phyloP scores from a whole-genome alignment of 2,888 invertebrate species.

The Ophion costatus region DNA sequence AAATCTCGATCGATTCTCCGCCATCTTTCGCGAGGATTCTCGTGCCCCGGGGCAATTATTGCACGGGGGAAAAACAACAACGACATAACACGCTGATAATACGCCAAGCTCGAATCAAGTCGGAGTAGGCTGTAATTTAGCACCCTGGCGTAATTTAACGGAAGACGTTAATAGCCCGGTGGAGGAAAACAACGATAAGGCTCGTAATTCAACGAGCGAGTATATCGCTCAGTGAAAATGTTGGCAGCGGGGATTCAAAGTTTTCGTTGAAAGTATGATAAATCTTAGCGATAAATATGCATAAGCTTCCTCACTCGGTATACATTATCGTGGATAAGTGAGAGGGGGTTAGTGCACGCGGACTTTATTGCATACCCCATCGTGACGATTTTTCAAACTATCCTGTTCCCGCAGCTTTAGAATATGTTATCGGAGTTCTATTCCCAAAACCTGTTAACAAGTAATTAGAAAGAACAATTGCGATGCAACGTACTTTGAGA shows the following conservation, averaged over 20 bases:
- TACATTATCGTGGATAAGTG: not conserved
- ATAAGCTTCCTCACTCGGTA: conserved; percentile 46
- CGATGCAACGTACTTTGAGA: not conserved
- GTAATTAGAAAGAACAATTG: too few species aligned
- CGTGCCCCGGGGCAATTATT: conserved; percentile 7
- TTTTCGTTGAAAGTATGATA: conserved; percentile 62
- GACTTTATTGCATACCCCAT: not conserved
- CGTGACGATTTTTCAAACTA: conserved; percentile 2
- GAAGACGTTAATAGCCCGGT: conserved; percentile 50
- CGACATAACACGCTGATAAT: conserved; percentile 8
- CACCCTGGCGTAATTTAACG: conserved; percentile 36
- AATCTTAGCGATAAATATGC: conserved; percentile 63
- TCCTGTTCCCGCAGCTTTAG: not conserved
- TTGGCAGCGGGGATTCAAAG: conserved; percentile 33
- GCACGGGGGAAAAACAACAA: conserved; percentile 4
- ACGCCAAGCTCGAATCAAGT: not conserved
- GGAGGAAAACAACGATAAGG: conserved; percentile 58
- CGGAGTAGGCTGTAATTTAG: not conserved
- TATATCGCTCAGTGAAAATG: conserved; percentile 21
- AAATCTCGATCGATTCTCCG: not conserved
- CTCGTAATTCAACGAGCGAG: conserved; percentile 59
- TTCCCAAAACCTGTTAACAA: not conserved
- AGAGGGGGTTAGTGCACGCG: not conserved
- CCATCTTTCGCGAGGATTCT: not conserved
- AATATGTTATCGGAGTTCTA: not conserved